Base-by-base conservation (phyloP, 2,113 vertebrate genomes). In the Ovis canadensis region DNA sequence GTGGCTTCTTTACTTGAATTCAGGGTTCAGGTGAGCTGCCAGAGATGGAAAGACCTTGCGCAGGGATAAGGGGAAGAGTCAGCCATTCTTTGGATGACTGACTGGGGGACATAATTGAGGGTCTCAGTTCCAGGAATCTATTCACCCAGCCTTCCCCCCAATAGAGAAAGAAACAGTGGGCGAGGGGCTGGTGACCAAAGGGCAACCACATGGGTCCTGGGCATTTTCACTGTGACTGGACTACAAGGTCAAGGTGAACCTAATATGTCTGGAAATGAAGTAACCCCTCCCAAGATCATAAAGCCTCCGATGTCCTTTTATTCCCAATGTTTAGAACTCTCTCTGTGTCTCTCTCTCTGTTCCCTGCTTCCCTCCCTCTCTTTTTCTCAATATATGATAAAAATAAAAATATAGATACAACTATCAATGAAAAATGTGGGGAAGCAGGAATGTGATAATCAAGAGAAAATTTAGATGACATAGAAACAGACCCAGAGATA, bases 241-340 rank as follows among this genome's bases (percentile, higher is more conserved):
- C 33, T 84, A 57, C 52, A 25, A 21, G 19, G 27, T 7, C 27
- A 45, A 81, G 57, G 57, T 31, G 57, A 84, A 45, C 40, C 25
- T 23, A 36, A 3, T 36, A 43, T 57, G 77, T 25, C 27, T 80
- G 31, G 55, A 78, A 77, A 52, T 64, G 12, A 15, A 84, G 33
- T 29, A 77, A 59, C 7, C 4, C 23, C 31, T 82, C 31, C 77
- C 83, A 74, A 85, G 31, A 54, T 36, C 36, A 60, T 77, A 91
- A 94, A 81, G 21, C 6, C 14, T 64, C 29, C 25, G 29, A 4
- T 71, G 81, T 33, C 64, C 25, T 27, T 92, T 92, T 40, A 84
- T 95, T 48, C 17, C 16, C 27, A 62, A 52, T 89, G 8, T 60
- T 23, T 96, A 50, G 23, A 94, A 92, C 55, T 82, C 31, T 89